Percentiles rank a stretch among this genome's conserved stretches.
These are phyloP conservation scores for Lepeophtheirus salmonis DNA, from an alignment of 1,140 invertebrate species.

Conservation along the genomic window DNA sequence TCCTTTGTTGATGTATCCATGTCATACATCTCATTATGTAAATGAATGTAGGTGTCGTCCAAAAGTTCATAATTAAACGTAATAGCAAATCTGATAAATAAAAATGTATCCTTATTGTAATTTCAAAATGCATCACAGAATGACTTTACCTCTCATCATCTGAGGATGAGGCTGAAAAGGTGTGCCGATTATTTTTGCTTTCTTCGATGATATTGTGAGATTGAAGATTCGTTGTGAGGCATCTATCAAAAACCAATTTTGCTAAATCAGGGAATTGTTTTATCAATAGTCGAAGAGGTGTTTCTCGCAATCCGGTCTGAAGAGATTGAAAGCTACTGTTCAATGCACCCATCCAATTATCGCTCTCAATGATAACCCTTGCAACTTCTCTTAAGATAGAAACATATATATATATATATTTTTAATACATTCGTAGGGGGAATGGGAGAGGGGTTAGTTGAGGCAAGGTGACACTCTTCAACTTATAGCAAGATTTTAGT, in stretches of 20 bases:
- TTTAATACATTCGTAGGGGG: not conserved
- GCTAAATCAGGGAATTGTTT: slow-evolving; percentile 32
- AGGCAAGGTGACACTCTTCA: not conserved
- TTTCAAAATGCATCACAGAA: no score
- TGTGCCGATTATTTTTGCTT: no score
- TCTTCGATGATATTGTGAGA: no score
- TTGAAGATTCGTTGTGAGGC: not conserved
- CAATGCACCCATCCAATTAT: slow-evolving; percentile 29
- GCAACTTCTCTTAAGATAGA: slow-evolving; percentile 29
- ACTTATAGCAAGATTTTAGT: not conserved
- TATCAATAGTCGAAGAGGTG: slow-evolving; percentile 35
- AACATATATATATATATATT: no score
- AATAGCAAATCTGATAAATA: slow-evolving; percentile 27
- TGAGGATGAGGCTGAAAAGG: no score
- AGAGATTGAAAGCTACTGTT: slow-evolving; percentile 27
- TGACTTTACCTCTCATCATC: no score
- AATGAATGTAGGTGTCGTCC: slow-evolving; percentile 28
- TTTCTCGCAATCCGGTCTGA: slow-evolving; percentile 25
- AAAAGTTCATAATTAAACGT: slow-evolving; percentile 35
- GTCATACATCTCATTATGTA: slow-evolving; percentile 10
- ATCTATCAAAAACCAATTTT: slow-evolving; percentile 30
- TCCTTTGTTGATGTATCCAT: slow-evolving; percentile 18
- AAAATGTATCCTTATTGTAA: no score
- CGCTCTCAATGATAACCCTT: slow-evolving; percentile 27
- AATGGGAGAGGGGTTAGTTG: not conserved